Conservation (phyloP, 1,140 invertebrate species). For the Pentalonia nigronervosa region DNA sequence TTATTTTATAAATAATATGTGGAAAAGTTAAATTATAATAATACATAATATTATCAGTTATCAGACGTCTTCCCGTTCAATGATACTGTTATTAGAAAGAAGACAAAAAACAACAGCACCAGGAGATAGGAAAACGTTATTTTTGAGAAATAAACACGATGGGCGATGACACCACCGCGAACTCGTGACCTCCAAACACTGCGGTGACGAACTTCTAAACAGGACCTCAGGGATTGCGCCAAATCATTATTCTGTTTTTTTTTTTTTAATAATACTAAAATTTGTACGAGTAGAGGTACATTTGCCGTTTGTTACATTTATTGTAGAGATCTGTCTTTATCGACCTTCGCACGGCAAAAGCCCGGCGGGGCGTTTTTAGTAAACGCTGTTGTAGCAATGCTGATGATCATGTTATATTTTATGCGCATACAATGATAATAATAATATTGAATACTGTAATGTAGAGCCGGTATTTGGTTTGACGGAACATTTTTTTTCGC, state of each 20-base stretch:
- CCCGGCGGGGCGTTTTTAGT: background rate
- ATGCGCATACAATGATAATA: background rate
- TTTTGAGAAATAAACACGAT: background rate
- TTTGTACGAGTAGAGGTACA: background rate
- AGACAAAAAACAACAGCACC: background rate
- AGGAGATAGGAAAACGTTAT: background rate
- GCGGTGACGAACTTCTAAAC: background rate
- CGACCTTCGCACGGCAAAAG: background rate
- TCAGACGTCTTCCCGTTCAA: background rate
- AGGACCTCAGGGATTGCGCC: background rate
- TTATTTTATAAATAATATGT: background rate
- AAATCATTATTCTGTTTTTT: background rate
- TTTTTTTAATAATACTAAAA: background rate
- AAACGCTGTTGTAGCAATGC: background rate
- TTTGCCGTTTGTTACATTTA: background rate
- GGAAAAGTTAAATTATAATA: background rate
- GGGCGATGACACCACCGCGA: background rate
- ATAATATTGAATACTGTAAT: background rate
- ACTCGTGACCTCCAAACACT: background rate
- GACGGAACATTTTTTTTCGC: background rate
- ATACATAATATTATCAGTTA: background rate
- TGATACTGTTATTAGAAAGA: background rate
- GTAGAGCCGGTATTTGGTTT: background rate
- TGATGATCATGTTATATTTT: background rate
- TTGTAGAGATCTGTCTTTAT: background rate